phyloP scores from a whole-genome alignment of 1,140 invertebrate species.

The Caenorhabditis brenneri region DNA sequence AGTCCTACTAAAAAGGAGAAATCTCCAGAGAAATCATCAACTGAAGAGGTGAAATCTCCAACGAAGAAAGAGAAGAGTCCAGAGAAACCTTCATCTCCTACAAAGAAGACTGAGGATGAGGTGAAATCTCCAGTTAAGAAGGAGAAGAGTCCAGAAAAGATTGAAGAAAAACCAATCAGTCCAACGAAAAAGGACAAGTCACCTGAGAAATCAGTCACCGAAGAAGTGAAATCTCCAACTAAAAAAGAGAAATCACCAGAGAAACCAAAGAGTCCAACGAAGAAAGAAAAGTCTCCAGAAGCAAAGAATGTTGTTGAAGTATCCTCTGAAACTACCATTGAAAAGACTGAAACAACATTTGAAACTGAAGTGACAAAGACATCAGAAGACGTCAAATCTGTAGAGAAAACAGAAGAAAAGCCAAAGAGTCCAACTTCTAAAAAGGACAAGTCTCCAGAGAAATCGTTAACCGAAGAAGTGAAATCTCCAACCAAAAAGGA shows the following conservation, averaged over 20 bases:
- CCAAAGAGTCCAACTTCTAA: slow-evolving; percentile 40
- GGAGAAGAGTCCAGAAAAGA: neutral
- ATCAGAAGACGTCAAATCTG: neutral
- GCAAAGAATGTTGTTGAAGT: no score
- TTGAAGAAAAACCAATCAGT: slow-evolving; percentile 31
- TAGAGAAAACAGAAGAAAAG: slow-evolving; percentile 42
- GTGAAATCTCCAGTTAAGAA: slow-evolving; percentile 28
- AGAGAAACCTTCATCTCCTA: neutral
- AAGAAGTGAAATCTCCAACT: neutral
- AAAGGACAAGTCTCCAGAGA: slow-evolving; percentile 15
- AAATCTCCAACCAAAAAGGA: neutral
- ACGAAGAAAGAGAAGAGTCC: slow-evolving; percentile 3
- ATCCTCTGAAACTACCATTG: neutral
- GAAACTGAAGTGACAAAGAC: neutral
- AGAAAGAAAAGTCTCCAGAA: neutral
- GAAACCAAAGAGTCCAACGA: neutral
- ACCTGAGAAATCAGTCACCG: neutral
- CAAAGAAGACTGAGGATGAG: no score
- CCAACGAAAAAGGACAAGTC: neutral
- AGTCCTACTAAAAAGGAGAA: neutral
- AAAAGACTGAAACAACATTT: neutral
- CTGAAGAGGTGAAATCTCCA: neutral
- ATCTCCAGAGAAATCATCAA: neutral
- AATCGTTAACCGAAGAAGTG: neutral
- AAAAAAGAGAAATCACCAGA: neutral